A percentile compares a stretch with the other conserved stretches of the same genome.
These are phyloP conservation scores for Rissa tridactyla DNA, from an alignment of 2,113 vertebrate genomes.

Conservation along the genomic window DNA sequence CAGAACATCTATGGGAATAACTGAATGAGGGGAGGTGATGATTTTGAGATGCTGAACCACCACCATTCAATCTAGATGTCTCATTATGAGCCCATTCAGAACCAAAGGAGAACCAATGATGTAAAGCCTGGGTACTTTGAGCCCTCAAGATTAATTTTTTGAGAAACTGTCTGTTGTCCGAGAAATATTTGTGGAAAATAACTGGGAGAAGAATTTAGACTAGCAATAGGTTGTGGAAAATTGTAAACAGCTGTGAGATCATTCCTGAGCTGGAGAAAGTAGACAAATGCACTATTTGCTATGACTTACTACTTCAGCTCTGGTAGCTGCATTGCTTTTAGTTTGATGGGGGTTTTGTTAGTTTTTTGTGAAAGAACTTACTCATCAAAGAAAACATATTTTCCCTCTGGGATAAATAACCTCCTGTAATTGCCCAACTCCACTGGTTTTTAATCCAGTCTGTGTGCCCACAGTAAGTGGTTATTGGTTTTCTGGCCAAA, in stretches of 20 bases:
- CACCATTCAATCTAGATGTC: neutral
- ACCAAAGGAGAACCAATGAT: neutral
- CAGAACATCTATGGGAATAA: neutral
- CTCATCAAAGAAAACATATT: neutral
- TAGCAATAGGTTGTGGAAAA: slow-evolving; percentile 1
- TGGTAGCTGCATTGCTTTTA: neutral
- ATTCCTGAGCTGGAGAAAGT: neutral
- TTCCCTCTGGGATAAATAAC: slow-evolving; percentile 22
- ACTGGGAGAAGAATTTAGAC: neutral
- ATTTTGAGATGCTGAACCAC: neutral
- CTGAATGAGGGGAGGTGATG: neutral
- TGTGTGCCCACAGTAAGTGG: neutral
- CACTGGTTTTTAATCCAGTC: slow-evolving; percentile 1
- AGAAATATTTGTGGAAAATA: neutral
- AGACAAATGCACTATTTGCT: slow-evolving; percentile 3
- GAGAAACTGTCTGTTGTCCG: neutral
- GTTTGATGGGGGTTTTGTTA: neutral
- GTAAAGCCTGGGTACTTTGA: neutral
- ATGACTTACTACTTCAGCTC: slow-evolving; percentile 11
- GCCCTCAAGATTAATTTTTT: neutral
- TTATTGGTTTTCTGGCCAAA: slow-evolving; percentile 4
- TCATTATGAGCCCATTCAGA: neutral
- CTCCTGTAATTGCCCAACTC: neutral
- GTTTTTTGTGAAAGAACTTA: neutral
- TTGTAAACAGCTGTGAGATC: slow-evolving; percentile 18